phyloP scores from a whole-genome alignment of 2,113 vertebrate genomes.

The Opisthocomus hoazin region DNA sequence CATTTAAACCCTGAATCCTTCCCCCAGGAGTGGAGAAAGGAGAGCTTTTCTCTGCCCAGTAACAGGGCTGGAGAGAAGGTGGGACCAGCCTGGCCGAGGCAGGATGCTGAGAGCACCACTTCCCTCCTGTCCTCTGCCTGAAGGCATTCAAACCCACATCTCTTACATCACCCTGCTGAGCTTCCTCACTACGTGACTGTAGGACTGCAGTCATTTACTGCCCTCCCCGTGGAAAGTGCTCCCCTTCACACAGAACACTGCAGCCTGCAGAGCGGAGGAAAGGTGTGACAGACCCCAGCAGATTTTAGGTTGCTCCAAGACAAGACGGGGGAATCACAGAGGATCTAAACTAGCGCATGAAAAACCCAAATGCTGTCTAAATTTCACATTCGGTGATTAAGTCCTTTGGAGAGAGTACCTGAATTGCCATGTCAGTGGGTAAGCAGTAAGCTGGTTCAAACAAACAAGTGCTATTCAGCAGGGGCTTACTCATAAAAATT shows the following conservation, averaged over 20 bases:
- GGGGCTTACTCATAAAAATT: slow-evolving; percentile 40
- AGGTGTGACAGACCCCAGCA: neutral
- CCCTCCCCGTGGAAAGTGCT: neutral
- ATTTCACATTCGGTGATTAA: neutral
- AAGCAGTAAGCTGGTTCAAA: neutral
- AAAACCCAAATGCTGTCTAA: neutral
- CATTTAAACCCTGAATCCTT: neutral
- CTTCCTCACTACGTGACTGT: accelerated
- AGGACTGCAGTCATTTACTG: neutral
- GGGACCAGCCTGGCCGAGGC: neutral
- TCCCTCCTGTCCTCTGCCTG: neutral
- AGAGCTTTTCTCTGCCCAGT: neutral
- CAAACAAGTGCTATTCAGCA: slow-evolving; percentile 17
- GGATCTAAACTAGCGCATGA: neutral
- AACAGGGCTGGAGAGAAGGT: neutral
- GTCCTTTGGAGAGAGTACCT: neutral
- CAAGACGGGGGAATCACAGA: neutral
- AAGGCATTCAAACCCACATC: neutral
- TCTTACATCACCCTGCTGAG: neutral
- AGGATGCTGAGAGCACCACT: neutral
- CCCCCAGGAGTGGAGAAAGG: neutral
- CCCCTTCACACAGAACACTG: neutral
- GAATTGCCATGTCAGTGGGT: neutral
- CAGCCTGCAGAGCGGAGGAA: neutral
- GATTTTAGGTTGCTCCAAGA: neutral